A percentile compares a stretch with the other conserved stretches of the same genome.
These are phyloP conservation scores for Spheniscus mendiculus DNA, from an alignment of 2,113 vertebrate genomes.

Conservation along the genomic window DNA sequence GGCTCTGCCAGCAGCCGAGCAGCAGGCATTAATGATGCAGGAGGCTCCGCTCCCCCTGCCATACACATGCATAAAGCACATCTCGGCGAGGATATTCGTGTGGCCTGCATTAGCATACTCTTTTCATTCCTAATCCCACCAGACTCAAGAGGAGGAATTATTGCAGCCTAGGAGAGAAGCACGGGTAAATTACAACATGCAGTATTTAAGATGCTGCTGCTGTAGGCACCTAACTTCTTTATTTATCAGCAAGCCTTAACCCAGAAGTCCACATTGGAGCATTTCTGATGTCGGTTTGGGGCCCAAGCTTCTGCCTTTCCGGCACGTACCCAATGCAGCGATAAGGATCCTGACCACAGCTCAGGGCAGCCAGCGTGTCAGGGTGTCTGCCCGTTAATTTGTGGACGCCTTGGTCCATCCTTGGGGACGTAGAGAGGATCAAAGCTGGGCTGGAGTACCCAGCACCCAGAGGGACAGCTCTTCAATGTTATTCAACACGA, in stretches of 20 bases:
- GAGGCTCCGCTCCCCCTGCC: neutral
- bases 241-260: neutral
- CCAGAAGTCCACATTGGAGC: neutral
- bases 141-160: neutral
- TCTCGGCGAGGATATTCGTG: neutral
- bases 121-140: neutral
- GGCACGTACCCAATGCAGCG: fast-evolving
- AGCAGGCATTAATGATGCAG: neutral
- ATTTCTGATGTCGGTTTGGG: neutral
- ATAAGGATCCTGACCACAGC: neutral
- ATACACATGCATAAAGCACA: neutral
- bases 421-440: neutral
- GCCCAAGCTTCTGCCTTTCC: neutral
- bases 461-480: neutral
- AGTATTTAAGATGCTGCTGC: neutral
- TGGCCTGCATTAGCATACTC: neutral
- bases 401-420: neutral
- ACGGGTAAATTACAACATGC: fast-evolving
- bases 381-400: neutral
- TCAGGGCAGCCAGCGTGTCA: neutral
- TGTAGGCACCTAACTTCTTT: neutral
- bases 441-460: neutral
- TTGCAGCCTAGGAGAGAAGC: neutral
- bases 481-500: neutral
- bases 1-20: neutral